phyloP scores from a whole-genome alignment of 2,888 invertebrate species.

The Hyposoter dolosus region DNA sequence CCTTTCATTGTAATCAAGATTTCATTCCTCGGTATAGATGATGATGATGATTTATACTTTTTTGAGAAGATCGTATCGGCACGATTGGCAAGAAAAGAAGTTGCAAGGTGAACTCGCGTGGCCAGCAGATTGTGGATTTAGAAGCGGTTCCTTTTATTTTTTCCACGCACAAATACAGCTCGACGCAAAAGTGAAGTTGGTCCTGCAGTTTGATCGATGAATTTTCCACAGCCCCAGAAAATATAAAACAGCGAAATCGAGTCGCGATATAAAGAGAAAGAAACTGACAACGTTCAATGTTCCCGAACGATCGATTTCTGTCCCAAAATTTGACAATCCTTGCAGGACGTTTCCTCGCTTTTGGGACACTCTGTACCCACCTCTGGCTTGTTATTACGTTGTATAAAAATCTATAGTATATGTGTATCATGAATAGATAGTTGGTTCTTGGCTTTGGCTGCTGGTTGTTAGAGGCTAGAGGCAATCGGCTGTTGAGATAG shows the following conservation, averaged over 20 bases:
- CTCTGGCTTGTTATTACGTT: conserved; percentile 7
- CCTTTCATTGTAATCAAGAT: conserved; percentile 34
- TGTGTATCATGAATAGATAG: conserved; percentile 20
- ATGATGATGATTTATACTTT: conserved; percentile 4
- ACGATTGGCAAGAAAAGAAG: conserved; percentile 13
- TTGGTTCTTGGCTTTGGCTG: conserved; percentile 25
- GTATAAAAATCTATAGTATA: neutral
- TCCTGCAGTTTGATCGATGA: neutral
- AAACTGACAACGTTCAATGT: no score
- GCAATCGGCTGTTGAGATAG: conserved; percentile 59
- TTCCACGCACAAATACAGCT: neutral
- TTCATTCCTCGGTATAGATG: conserved; percentile 27
- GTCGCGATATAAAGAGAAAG: no score
- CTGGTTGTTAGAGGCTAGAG: conserved; percentile 40
- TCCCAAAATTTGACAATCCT: neutral
- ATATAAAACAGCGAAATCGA: no score
- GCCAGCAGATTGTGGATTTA: conserved; percentile 41
- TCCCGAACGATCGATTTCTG: neutral
- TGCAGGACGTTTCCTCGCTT: neutral
- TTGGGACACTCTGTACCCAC: neutral
- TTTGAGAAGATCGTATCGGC: conserved; percentile 23
- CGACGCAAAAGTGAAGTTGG: neutral
- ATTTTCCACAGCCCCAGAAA: neutral
- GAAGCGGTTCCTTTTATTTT: conserved; percentile 17
- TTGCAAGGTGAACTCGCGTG: conserved; percentile 48